phyloP scores from a whole-genome alignment of 2,797 vertebrate genomes.

The Macropus fuliginosus region DNA sequence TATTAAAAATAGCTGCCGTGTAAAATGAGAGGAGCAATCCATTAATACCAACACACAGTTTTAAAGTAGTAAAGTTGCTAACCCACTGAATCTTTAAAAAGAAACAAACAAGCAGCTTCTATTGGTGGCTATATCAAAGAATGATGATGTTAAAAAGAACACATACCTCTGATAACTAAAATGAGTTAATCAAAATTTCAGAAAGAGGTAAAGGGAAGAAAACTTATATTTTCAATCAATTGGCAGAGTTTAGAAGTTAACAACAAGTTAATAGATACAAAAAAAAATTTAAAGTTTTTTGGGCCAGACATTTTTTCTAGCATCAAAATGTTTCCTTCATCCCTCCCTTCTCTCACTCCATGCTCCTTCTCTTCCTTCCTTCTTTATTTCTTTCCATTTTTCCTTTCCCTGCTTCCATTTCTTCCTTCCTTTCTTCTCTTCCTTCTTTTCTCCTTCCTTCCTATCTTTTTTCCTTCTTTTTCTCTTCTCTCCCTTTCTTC shows the following conservation, averaged over 20 bases:
- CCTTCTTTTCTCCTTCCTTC: not conserved
- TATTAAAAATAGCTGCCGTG: not conserved
- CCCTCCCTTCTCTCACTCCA: not conserved
- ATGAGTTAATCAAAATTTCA: not conserved
- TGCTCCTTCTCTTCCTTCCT: not conserved
- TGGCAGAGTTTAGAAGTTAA: not conserved
- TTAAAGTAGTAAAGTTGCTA: not conserved
- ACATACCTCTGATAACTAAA: not conserved
- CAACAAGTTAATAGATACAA: not conserved
- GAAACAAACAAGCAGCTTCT: too few relatives aligned
- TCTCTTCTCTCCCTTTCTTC: not conserved
- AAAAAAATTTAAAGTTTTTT: slow-evolving; percentile 42
- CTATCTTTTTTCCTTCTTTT: not conserved
- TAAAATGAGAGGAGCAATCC: not conserved
- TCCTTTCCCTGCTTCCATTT: not conserved
- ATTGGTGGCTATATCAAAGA: slow-evolving; percentile 14
- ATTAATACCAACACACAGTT: not conserved
- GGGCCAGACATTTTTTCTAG: not conserved
- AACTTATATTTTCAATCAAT: not conserved
- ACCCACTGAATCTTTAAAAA: slow-evolving; percentile 7
- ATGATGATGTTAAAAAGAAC: not conserved
- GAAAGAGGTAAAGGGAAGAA: not conserved
- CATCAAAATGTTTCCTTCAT: not conserved
- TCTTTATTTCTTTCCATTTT: not conserved
- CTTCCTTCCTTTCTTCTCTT: not conserved